Evolutionary conservation across 1,140 invertebrate species (phyloP).

Genomic region (Cotesia typhae): DNA sequence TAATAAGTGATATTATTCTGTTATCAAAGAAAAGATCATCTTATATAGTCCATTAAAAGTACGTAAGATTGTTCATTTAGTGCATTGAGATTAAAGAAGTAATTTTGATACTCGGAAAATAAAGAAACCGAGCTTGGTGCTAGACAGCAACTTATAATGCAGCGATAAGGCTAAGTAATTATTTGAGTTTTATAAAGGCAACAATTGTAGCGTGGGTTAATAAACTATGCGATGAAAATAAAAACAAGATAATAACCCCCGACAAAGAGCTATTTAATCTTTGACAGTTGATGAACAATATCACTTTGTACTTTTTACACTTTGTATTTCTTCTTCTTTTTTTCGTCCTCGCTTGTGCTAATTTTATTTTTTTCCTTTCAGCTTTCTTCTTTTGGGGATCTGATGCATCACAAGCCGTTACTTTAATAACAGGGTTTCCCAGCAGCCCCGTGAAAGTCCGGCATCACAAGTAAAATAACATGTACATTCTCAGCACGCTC

Average conservation of each 20-base stretch:
- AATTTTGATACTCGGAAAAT: too few relatives aligned
- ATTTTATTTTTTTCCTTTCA: neutral
- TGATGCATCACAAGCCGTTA: neutral
- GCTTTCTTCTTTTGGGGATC: too few relatives aligned
- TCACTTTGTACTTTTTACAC: constrained; percentile 5
- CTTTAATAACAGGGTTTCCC: constrained; percentile 17
- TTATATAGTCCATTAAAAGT: too few relatives aligned
- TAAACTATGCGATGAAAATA: neutral
- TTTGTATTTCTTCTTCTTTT: neutral
- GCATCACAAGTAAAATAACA: neutral
- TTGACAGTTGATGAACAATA: constrained; percentile 16
- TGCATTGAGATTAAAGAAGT: too few relatives aligned
- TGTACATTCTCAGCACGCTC: constrained; percentile 11
- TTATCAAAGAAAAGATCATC: too few relatives aligned
- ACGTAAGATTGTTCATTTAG: too few relatives aligned
- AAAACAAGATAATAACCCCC: neutral
- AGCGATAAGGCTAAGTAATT: too few relatives aligned
- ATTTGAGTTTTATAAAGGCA: neutral
- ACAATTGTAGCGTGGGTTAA: neutral
- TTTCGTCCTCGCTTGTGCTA: neutral
- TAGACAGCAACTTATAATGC: too few relatives aligned
- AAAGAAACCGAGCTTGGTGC: too few relatives aligned
- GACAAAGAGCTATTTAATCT: neutral
- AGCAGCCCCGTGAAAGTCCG: neutral
- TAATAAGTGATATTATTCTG: too few relatives aligned